These are phyloP conservation scores for Oscheius sp. DNA, from an alignment of 2,888 invertebrate genomes.

Conservation along the genomic window DNA sequence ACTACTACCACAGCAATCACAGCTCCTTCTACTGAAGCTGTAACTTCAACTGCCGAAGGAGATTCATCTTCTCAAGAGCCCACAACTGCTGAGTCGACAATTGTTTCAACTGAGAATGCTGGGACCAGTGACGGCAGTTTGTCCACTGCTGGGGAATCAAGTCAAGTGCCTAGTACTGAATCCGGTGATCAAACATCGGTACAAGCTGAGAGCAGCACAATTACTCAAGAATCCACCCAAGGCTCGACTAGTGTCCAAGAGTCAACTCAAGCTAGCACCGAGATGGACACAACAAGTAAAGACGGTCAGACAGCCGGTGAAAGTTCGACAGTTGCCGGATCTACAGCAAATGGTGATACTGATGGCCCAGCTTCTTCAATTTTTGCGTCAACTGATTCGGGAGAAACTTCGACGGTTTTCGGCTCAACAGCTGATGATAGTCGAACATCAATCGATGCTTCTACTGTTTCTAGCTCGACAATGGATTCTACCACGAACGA, in stretches of 20 bases:
- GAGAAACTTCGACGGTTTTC: too few species aligned
- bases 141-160: too few species aligned
- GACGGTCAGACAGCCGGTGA: too few species aligned
- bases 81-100: constrained; percentile 16
- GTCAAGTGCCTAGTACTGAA: background rate
- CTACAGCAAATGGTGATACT: background rate
- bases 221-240: too few species aligned
- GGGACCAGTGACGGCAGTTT: background rate
- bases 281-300: too few species aligned
- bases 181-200: too few species aligned
- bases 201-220: too few species aligned
- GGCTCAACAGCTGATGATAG: background rate
- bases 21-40: constrained; percentile 17
- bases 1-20: constrained; percentile 13
- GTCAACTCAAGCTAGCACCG: too few species aligned
- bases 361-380: background rate
- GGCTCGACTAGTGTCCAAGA: too few species aligned
- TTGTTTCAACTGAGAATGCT: constrained; percentile 2
- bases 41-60: background rate
- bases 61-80: background rate
- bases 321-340: constrained; percentile 11
- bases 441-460: background rate
- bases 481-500: background rate
- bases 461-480: background rate
- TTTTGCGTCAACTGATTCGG: too few species aligned